Evolutionary conservation across 2,113 vertebrate genomes (phyloP), one percentile per base, ranked within the genome.

Genomic region (Chaetura pelagica): DNA sequence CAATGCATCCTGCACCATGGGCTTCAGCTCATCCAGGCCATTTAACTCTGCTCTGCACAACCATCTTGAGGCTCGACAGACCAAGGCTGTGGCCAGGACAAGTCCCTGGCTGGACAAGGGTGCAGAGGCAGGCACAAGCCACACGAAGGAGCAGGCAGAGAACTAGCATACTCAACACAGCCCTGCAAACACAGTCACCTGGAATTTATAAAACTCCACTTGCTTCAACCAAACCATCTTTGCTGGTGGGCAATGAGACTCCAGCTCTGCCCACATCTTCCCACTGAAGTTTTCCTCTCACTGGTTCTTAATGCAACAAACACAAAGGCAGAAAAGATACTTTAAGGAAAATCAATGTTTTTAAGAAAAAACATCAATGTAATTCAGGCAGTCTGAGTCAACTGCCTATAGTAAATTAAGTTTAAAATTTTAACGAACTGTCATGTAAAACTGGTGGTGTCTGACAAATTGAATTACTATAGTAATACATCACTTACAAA

Each of bases 391-490:
- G 89, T 92, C 93, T 46, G 8, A 97, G 94, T 96, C 98, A 98
- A 98, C 90, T 89, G 94, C 94, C 90, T 96, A 84, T 91, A 97
- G 96, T 98, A 98, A 98, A 98, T 98, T 98, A 98, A 97, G 98
- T 98, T 98, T 98, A 97, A 97, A 98, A 94, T 93, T 97, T 97
- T 96, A 98, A 97, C 96, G 97, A 96, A 97, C 95, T 96, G 98
- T 98, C 98, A 98, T 96, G 96, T 97, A 97, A 97, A 98, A 96
- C 90, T 97, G 96, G 97, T 96, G 96, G 87, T 84, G 72, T 97
- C 98, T 98, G 98, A 98, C 97, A 98, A 98, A 98, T 98, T 97
- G 97, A 98, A 98, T 98, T 98, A 98, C 76, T 74, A 97, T 91
- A 97, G 97, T 92, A 97, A 97, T 98, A 95, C 91, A 97, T 98